Evolutionary conservation across 2,888 invertebrate species (phyloP).

Genomic region (Campaea margaritaria): DNA sequence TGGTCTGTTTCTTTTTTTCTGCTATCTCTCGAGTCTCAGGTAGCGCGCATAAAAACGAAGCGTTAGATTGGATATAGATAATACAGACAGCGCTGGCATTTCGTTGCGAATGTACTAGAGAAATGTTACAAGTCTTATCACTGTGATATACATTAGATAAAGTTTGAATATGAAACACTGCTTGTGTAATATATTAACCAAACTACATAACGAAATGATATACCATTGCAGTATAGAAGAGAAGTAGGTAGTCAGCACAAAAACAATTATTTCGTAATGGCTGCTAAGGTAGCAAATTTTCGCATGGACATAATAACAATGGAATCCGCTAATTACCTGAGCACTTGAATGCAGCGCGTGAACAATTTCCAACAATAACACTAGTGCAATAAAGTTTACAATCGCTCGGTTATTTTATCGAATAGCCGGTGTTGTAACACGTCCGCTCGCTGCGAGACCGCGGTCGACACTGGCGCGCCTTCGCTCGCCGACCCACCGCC

Average conservation of each 20-base stretch:
- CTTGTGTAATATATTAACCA: constrained; percentile 35
- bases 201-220: constrained; percentile 22
- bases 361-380: constrained; percentile 54
- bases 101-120: constrained; percentile 37
- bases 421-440: constrained; percentile 65
- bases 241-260: constrained; percentile 36
- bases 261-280: constrained; percentile 42
- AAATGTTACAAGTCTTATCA: constrained; percentile 36
- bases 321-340: constrained; percentile 44
- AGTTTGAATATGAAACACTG: constrained; percentile 25
- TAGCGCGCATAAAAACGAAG: constrained; percentile 35
- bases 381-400: constrained; percentile 63
- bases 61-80: constrained; percentile 38
- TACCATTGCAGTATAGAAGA: constrained; percentile 35
- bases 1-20: constrained; percentile 38
- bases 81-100: constrained; percentile 30
- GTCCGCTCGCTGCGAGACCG: constrained; percentile 57
- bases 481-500: constrained; percentile 41
- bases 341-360: constrained; percentile 36
- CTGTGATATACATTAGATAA: constrained; percentile 38
- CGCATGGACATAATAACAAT: constrained; percentile 42
- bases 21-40: constrained; percentile 41
- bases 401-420: constrained; percentile 67
- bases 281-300: constrained; percentile 37
- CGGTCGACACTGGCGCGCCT: constrained; percentile 56